Conservation (phyloP, 1,140 invertebrate species). For the Drosophila burlai region DNA sequence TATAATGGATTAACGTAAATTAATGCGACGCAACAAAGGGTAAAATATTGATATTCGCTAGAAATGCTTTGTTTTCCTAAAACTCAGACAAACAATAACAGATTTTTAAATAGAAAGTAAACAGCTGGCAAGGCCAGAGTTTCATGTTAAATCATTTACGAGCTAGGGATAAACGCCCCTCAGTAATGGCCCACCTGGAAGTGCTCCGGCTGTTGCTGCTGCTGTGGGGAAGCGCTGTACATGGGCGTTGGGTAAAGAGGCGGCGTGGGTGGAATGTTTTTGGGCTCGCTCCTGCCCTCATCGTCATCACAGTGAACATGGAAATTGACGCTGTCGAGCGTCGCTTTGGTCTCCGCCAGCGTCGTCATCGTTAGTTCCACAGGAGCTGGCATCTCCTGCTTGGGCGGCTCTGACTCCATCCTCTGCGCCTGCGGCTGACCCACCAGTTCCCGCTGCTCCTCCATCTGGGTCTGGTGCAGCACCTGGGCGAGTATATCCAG, state of each 20-base stretch:
- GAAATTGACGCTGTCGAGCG: constrained; percentile 74
- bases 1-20: constrained; percentile 4
- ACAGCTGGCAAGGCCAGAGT: constrained; percentile 1
- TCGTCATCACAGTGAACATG: constrained; percentile 75
- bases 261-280: constrained; percentile 64
- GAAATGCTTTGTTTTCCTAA: background rate
- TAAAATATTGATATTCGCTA: background rate
- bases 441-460: constrained; percentile 34
- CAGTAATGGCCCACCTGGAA: constrained; percentile 45
- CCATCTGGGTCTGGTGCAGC: constrained; percentile 85
- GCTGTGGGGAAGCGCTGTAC: constrained; percentile 48
- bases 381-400: constrained; percentile 21
- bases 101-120: background rate
- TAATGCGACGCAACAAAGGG: constrained; percentile 1
- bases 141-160: constrained; percentile 1
- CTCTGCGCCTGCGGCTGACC: constrained; percentile 9
- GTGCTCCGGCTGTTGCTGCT: constrained; percentile 31
- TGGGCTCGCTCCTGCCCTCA: constrained; percentile 17
- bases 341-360: constrained; percentile 75
- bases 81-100: background rate
- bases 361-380: constrained; percentile 63
- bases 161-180: constrained; percentile 4
- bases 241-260: constrained; percentile 14
- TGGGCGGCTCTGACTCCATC: constrained; percentile 7
- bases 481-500: constrained; percentile 94